Percentiles rank a stretch among this genome's conserved stretches.
These are phyloP conservation scores for Gryllus longicercus DNA, from an alignment of 2,888 invertebrate species.

Conservation along the genomic window DNA sequence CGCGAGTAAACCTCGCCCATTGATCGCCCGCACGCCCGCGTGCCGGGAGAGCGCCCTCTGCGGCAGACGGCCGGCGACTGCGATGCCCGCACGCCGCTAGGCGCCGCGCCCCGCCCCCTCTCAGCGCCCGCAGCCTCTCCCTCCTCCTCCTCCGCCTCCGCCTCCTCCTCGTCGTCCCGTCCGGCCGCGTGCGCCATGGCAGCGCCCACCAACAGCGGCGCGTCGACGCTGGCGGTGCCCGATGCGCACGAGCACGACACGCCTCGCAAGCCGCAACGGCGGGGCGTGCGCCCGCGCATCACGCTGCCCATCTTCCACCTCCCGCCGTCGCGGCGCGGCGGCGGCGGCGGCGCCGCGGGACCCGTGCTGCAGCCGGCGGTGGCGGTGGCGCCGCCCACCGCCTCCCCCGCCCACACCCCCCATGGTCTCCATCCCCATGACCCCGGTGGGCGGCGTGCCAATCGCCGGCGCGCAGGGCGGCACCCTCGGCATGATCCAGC, in stretches of 20 bases:
- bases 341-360: background rate
- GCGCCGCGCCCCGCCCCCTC: too few species aligned
- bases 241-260: constrained; percentile 19
- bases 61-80: too few species aligned
- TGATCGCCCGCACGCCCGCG: too few species aligned
- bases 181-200: background rate
- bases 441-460: constrained; percentile 45
- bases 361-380: constrained; percentile 38
- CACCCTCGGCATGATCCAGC: constrained; percentile 39
- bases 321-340: constrained; percentile 20
- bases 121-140: too few species aligned
- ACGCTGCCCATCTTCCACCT: constrained; percentile 32
- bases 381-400: constrained; percentile 38
- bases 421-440: constrained; percentile 46
- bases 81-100: too few species aligned
- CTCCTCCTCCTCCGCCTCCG: too few species aligned
- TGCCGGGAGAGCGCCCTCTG: too few species aligned
- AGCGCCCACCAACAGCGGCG: background rate
- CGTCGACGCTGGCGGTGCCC: constrained; percentile 36
- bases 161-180: too few species aligned
- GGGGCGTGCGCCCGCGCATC: constrained; percentile 29
- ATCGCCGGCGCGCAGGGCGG: constrained; percentile 31
- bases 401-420: constrained; percentile 45
- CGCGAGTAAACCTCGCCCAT: too few species aligned
- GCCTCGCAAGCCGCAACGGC: constrained; percentile 25